These are phyloP conservation scores for Phainopepla nitens DNA, from an alignment of 2,113 vertebrate genomes.

Conservation along the genomic window DNA sequence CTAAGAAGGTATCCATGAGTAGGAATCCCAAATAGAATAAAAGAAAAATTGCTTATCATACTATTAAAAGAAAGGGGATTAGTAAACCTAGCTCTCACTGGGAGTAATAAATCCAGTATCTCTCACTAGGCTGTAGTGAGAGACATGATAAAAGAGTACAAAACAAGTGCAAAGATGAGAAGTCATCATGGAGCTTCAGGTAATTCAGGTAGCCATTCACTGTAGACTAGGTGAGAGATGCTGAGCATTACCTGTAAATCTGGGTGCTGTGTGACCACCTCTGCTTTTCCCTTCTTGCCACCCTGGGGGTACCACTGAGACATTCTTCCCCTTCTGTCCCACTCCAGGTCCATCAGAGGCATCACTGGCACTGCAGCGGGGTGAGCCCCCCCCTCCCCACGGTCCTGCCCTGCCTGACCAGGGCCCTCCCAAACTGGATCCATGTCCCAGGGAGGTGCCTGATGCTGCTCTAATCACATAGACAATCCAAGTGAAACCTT, in stretches of 20 bases:
- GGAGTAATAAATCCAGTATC: not conserved
- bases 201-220: not conserved
- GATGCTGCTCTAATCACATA: not conserved
- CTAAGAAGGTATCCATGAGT: not conserved
- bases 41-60: not conserved
- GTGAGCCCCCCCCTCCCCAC: rapidly evolving
- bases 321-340: not conserved
- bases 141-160: not conserved
- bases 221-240: not conserved
- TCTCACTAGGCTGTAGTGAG: not conserved
- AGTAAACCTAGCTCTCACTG: not conserved
- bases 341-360: not conserved
- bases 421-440: not conserved
- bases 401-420: not conserved
- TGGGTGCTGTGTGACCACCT: not conserved
- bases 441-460: not conserved
- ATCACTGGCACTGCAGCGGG: not conserved
- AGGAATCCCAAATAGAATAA: not conserved
- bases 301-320: not conserved
- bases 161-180: not conserved
- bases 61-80: not conserved
- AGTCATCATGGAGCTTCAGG: not conserved
- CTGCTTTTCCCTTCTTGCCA: not conserved
- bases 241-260: not conserved
- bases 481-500: not conserved